Conservation (phyloP, 2,888 invertebrate species). For the Ennomos erosarius region DNA sequence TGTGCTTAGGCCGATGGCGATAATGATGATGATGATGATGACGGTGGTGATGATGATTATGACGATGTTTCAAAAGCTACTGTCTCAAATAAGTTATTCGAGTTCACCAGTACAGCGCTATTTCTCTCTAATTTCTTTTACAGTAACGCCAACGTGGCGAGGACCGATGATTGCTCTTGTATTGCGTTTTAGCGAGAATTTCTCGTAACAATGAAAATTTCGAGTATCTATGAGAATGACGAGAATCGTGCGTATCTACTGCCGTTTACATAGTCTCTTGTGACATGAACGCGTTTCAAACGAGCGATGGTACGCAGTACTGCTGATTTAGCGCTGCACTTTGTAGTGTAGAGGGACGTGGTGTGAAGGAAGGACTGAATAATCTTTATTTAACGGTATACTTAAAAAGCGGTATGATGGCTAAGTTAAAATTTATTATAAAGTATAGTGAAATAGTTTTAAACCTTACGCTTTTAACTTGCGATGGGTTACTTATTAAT, state of each 20-base stretch:
- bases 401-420: background rate
- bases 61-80: too few species aligned
- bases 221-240: slow-evolving; percentile 19
- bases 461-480: too few species aligned
- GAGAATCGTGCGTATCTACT: slow-evolving; percentile 31
- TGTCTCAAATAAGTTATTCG: background rate
- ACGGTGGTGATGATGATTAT: too few species aligned
- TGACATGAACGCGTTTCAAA: slow-evolving; percentile 24
- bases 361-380: too few species aligned
- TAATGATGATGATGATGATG: too few species aligned
- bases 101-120: slow-evolving; percentile 28
- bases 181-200: slow-evolving; percentile 9
- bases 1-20: too few species aligned
- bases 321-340: slow-evolving; percentile 19
- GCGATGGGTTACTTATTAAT: too few species aligned
- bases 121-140: slow-evolving; percentile 41
- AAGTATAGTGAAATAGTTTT: too few species aligned
- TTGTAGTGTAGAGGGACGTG: slow-evolving; percentile 23
- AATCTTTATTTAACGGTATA: too few species aligned
- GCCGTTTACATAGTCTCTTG: slow-evolving; percentile 26
- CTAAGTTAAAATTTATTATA: background rate
- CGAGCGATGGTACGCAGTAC: slow-evolving; percentile 27
- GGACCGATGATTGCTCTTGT: too few species aligned
- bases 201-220: slow-evolving; percentile 16
- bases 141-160: slow-evolving; percentile 9